A percentile compares a stretch with the other conserved stretches of the same genome.
Evolutionary conservation across 2,797 vertebrate species (phyloP).

Genomic region (Schizopygopsis malacanthus): DNA sequence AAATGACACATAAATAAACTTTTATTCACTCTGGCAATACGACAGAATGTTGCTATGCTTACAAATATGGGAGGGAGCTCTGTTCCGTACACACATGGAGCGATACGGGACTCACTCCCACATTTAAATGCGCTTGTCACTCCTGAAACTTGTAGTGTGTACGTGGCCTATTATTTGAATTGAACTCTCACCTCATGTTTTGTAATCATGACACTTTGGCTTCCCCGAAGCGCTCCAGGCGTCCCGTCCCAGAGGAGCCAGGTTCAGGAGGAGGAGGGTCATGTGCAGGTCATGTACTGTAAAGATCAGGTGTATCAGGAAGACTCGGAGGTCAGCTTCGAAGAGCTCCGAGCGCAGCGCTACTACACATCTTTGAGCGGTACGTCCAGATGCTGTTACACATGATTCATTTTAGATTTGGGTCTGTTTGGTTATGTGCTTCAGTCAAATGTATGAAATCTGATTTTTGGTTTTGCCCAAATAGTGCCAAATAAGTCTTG

Average conservation of each 20-base stretch:
- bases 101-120: too few species aligned
- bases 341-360: constrained; percentile 85
- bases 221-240: not conserved
- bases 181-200: not conserved
- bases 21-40: too few species aligned
- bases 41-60: too few species aligned
- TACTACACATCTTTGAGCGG: constrained; percentile 60
- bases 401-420: not conserved
- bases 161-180: too few species aligned
- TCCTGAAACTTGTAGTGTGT: too few species aligned
- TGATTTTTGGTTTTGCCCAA: not conserved
- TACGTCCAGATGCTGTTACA: constrained; percentile 6
- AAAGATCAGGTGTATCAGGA: constrained; percentile 81
- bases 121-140: too few species aligned
- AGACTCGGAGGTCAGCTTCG: constrained; percentile 82
- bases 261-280: constrained; percentile 61
- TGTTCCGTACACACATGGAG: too few species aligned
- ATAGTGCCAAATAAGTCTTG: not conserved
- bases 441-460: not conserved
- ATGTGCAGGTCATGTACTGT: constrained; percentile 79
- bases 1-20: too few species aligned
- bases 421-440: not conserved
- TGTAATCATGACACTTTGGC: not conserved
- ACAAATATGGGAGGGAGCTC: too few species aligned
- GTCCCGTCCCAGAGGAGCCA: not conserved